Conservation (phyloP, 1,140 invertebrate species). For the Amphibalanus amphitrite region DNA sequence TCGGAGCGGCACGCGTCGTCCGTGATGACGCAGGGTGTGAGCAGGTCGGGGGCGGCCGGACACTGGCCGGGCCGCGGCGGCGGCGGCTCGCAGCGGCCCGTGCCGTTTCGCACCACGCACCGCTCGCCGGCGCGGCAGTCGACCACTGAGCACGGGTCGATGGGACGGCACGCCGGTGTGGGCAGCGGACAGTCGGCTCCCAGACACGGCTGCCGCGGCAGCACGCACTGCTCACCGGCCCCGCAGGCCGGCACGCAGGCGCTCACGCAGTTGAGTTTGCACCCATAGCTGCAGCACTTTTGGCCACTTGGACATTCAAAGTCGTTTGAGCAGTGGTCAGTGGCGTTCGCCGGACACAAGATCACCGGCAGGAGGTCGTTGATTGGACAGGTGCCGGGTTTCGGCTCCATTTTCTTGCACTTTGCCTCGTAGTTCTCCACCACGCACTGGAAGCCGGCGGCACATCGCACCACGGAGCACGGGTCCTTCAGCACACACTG, state of each 20-base stretch:
- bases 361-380: too few relatives aligned
- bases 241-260: not conserved
- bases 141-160: not conserved
- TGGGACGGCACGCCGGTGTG: not conserved
- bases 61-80: not conserved
- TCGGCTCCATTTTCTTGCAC: too few relatives aligned
- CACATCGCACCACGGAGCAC: too few relatives aligned
- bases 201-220: not conserved
- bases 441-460: too few relatives aligned
- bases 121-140: not conserved
- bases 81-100: not conserved
- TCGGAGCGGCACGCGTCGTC: not conserved
- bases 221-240: not conserved
- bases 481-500: not conserved
- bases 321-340: not conserved
- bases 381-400: too few relatives aligned
- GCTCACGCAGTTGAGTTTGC: not conserved
- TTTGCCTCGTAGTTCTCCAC: too few relatives aligned
- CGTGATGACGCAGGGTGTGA: not conserved
- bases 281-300: not conserved
- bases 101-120: not conserved
- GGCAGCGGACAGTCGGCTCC: not conserved
- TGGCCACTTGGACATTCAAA: not conserved
- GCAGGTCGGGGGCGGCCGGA: not conserved
- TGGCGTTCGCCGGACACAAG: too few relatives aligned